Percentiles rank a stretch among this genome's conserved stretches.
Conservation (phyloP, 92 coral and sea anemone genomes). For the Epizoanthus fatuus region DNA sequence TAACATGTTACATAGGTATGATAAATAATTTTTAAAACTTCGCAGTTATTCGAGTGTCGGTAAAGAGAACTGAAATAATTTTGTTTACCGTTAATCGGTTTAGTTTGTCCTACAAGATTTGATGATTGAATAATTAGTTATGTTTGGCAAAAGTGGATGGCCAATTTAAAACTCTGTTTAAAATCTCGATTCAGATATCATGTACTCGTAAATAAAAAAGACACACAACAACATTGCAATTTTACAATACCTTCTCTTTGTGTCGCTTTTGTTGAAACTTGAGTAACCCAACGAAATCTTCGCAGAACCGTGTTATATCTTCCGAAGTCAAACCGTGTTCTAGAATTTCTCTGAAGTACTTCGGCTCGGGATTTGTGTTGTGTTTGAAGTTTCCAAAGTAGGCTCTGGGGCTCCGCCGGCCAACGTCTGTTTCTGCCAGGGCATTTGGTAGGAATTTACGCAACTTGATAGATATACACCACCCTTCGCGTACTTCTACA, state of each 20-base stretch:
- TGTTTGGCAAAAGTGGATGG: no score
- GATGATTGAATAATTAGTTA: no score
- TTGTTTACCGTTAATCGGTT: no score
- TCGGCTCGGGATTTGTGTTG: constrained; percentile 9
- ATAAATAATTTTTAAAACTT: no score
- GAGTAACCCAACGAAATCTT: constrained; percentile 20
- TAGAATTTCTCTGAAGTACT: constrained; percentile 36
- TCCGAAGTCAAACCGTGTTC: constrained; percentile 18
- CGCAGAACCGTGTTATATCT: constrained; percentile 1
- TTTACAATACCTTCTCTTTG: constrained; percentile 37
- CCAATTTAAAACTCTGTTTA: no score
- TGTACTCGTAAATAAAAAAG: no score
- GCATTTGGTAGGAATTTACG: constrained; percentile 12
- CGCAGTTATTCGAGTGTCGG: no score
- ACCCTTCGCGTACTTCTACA: constrained; percentile 37
- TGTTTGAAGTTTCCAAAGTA: constrained; percentile 13
- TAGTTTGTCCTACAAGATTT: no score
- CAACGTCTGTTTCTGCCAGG: constrained; percentile 1
- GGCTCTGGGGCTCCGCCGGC: constrained; percentile 27
- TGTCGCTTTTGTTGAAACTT: constrained; percentile 27
- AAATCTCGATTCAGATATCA: no score
- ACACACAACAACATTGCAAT: no score
- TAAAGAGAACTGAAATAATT: no score
- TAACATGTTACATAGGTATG: no score
- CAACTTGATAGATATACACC: constrained; percentile 20